Evolutionary conservation across 1,140 invertebrate species (phyloP).

Genomic region (Orchesella cincta): DNA sequence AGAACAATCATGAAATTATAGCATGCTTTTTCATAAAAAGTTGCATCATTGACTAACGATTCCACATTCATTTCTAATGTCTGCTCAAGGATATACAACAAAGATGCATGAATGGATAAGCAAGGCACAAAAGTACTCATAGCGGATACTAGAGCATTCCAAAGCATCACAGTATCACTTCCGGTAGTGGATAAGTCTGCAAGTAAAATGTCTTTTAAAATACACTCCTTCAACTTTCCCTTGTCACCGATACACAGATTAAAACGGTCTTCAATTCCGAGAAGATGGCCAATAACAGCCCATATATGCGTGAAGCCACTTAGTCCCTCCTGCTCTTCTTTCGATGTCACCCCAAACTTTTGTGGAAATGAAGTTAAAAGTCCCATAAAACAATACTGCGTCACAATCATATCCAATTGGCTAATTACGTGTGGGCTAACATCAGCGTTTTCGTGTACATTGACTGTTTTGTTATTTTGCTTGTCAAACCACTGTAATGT

Average conservation of each 20-base stretch:
- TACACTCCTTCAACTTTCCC: background rate
- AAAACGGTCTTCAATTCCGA: conserved; percentile 60
- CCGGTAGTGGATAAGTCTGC: conserved; percentile 29
- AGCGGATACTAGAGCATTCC: conserved; percentile 39
- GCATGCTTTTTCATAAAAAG: background rate
- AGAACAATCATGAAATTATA: background rate
- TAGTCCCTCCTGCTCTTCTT: conserved; percentile 52
- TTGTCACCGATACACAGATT: conserved; percentile 61
- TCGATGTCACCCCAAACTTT: conserved; percentile 56
- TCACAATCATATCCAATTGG: conserved; percentile 80
- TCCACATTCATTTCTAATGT: background rate
- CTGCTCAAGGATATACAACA: conserved; percentile 29
- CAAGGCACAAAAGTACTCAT: conserved; percentile 42
- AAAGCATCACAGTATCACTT: conserved; percentile 32
- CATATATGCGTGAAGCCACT: conserved; percentile 60
- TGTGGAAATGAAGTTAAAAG: conserved; percentile 68
- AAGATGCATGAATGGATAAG: conserved; percentile 39
- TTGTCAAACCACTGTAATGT: conserved; percentile 32
- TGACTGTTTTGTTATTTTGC: conserved; percentile 56
- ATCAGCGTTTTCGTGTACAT: conserved; percentile 52
- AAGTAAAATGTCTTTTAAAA: conserved; percentile 39
- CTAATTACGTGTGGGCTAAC: conserved; percentile 54
- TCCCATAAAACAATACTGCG: conserved; percentile 85
- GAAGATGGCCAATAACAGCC: conserved; percentile 58
- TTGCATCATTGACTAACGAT: too few relatives aligned